Evolutionary conservation across 2,113 vertebrate genomes (phyloP), one percentile per base, ranked within the genome.

Genomic region (Euleptes europaea): DNA sequence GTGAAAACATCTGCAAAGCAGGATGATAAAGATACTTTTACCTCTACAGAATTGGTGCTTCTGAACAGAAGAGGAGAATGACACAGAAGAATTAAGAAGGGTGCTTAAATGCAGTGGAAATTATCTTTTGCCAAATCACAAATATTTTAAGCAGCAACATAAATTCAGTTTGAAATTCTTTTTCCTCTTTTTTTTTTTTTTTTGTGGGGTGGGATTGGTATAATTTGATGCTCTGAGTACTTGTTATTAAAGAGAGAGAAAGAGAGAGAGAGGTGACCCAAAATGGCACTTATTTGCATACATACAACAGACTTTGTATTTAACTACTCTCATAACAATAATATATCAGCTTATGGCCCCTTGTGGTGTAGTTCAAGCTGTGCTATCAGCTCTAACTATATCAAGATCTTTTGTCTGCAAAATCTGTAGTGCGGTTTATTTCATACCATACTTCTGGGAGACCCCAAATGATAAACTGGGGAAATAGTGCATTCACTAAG

Each of bases 371-470:
- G 28, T 87, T 57, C 80, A 88, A 94, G 90, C 66, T 89, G 44
- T 84, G 71, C 65, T 84, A 65, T 86, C 82, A 1, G 0, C 78
- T 78, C 28, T 84, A 77, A 54, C 85, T 92, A 91, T 89, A 92
- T 87, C 31, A 3, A 88, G 88, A 69, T 86, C 74, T 23, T 83
- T 82, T 84, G 75, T 88, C 78, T 88, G 54, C 79, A 89, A 93
- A 89, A 91, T 93, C 57, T 88, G 81, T 49, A 73, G 38, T 80
- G 33, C 8, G 0, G 0, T 83, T 93, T 92, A 92, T 88, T 90
- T 88, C 54, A 63, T 47, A 85, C 35, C 70, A 90, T 65, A 87
- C 72, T 91, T 92, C 66, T 83, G 83, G 83, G 80, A 92, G 47
- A 60, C 60, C 51, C 85, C 80, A 74, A 42, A 74, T 86, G 42